Evolutionary conservation across 1,140 invertebrate genomes (phyloP), one percentile per base, ranked within the genome.

Genomic region (Magallana ariakensis): DNA sequence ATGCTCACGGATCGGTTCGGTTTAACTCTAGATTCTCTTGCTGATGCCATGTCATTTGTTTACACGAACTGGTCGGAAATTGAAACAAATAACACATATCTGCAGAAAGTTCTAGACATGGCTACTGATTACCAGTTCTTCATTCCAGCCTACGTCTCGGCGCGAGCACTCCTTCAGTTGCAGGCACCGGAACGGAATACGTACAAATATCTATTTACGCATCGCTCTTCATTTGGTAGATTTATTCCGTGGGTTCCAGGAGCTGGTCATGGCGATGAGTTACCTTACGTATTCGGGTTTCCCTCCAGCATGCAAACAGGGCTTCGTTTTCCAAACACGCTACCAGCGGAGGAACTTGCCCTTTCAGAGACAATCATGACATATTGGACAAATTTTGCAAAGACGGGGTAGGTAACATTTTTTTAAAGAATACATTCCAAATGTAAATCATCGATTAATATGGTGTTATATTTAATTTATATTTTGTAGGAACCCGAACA

Each of bases 371-470:
- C 97, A 85, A 97, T 98, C 81, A 99, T 99, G 95, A 96, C 97
- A 46, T 98, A 98, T 93, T 97, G 98, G 95, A 97, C 97, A 15
- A 99, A 99, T 95, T 99, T 99, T 93, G 97, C 97, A 9, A 97
- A 97, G 93, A 97, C 97, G 19, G 98, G 98, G 98, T 99, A 95
- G 96, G 96, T 96, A 80, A 15, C 15, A 9, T 85, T n/a, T 62
- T 46, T 83, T 83, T 8, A 22, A 16, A 16, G 13, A 19, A 58
- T 26, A 54, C n/a, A 19, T 0, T 55, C 11, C 54, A 54, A 46
- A 19, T 75, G 80, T 80, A 19, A 7, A 16, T 62, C 11, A 62
- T 16, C 19, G 19, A 4, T 5, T 19, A 19, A 62, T 62, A 0
- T 62, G 8, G 2, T 46, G 33, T 4, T 46, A 46, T 46, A 3